These are phyloP conservation scores for Chromoteleia sp. DNA, from an alignment of 2,888 invertebrate species.

Conservation along the genomic window DNA sequence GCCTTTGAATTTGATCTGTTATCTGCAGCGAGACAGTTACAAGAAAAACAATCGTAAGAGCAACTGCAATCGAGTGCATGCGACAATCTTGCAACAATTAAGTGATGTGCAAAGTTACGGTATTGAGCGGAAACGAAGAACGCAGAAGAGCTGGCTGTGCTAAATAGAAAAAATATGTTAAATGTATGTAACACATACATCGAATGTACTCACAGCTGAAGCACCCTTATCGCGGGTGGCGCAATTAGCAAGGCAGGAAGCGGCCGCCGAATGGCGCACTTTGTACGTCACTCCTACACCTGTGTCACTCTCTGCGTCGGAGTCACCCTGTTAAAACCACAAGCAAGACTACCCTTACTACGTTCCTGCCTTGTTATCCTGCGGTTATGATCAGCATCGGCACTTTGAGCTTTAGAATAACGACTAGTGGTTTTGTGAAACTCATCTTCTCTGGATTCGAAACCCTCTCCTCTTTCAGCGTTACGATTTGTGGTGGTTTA, in stretches of 20 bases:
- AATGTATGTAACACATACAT: constrained; percentile 73
- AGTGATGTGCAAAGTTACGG: constrained; percentile 52
- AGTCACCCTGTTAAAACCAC: constrained; percentile 83
- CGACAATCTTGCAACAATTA: constrained; percentile 48
- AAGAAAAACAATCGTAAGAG: neutral
- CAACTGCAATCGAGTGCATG: constrained; percentile 40
- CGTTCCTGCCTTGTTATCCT: constrained; percentile 62
- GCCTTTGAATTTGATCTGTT: neutral
- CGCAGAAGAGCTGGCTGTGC: constrained; percentile 66
- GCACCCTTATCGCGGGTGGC: constrained; percentile 83
- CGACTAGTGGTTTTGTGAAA: constrained; percentile 26
- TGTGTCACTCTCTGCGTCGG: constrained; percentile 85
- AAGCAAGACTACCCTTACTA: constrained; percentile 84
- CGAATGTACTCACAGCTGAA: constrained; percentile 83
- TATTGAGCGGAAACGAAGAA: constrained; percentile 57
- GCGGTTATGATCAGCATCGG: constrained; percentile 64
- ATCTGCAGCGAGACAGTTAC: neutral
- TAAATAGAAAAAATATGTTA: constrained; percentile 66
- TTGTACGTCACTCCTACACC: constrained; percentile 90
- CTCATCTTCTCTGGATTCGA: constrained; percentile 10
- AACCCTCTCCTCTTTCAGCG: constrained; percentile 44
- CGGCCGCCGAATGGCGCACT: constrained; percentile 83
- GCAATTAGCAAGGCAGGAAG: constrained; percentile 84
- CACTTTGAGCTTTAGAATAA: constrained; percentile 50
- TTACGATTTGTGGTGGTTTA: constrained; percentile 6